Conservation (phyloP, 2,797 vertebrate genomes). For the Alcedo atthis region DNA sequence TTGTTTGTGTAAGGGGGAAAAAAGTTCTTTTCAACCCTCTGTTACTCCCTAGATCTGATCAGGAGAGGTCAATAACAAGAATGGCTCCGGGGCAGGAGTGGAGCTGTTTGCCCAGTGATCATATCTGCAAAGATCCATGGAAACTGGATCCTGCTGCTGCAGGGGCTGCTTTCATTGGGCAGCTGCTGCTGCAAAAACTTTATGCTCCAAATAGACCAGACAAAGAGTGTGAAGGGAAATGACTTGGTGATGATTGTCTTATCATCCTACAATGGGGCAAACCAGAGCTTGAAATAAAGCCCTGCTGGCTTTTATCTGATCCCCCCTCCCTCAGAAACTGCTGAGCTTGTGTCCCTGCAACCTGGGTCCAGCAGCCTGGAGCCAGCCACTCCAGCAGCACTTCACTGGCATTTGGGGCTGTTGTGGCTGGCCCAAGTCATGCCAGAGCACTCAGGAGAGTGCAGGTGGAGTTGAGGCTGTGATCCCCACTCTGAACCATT, state of each 20-base stretch:
- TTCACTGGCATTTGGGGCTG: neutral
- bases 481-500: neutral
- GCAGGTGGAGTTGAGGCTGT: neutral
- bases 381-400: neutral
- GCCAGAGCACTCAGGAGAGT: fast-evolving
- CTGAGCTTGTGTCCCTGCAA: neutral
- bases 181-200: neutral
- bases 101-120: conserved; percentile 53
- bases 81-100: conserved; percentile 22
- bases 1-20: neutral
- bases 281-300: conserved; percentile 26
- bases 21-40: neutral
- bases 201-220: neutral
- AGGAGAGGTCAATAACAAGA: conserved; percentile 34
- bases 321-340: neutral
- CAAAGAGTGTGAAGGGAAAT: conserved; percentile 26
- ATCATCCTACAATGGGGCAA: neutral
- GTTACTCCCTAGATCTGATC: conserved; percentile 41
- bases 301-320: neutral
- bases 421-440: neutral
- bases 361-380: neutral
- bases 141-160: conserved; percentile 26
- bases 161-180: neutral
- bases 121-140: neutral
- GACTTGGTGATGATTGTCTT: neutral